These are phyloP conservation scores for Leptarthrus brevirostris DNA, from an alignment of 2,888 invertebrate genomes.

Conservation along the genomic window DNA sequence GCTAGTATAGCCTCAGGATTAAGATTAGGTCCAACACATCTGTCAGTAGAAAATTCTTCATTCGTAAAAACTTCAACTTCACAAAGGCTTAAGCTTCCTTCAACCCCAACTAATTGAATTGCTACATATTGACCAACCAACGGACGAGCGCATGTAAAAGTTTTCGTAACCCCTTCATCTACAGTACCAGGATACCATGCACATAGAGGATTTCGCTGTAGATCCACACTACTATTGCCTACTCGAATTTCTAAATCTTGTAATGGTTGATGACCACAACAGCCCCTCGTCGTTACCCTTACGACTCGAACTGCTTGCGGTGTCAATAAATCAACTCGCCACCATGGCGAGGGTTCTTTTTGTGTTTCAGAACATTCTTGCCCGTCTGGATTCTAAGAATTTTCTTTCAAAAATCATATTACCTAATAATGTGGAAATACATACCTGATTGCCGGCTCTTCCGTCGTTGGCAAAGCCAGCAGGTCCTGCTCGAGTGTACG, in stretches of 20 bases:
- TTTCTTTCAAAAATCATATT: conserved; percentile 58
- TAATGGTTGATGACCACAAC: conserved; percentile 84
- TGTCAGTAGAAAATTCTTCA: conserved; percentile 88
- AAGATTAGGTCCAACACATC: conserved; percentile 79
- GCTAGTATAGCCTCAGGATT: conserved; percentile 84
- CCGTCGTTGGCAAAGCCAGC: conserved; percentile 90
- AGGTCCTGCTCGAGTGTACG: conserved; percentile 85
- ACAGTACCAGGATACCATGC: conserved; percentile 94
- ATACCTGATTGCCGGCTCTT: conserved; percentile 74
- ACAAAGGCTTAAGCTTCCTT: conserved; percentile 88
- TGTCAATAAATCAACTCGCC: conserved; percentile 87
- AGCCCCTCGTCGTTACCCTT: conserved; percentile 79
- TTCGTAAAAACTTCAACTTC: conserved; percentile 94
- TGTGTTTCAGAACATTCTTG: conserved; percentile 90
- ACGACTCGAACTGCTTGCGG: conserved; percentile 88
- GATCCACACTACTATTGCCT: conserved; percentile 88
- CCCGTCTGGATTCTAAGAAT: conserved; percentile 84
- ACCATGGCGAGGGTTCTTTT: conserved; percentile 91
- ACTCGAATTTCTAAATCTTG: conserved; percentile 90
- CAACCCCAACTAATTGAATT: conserved; percentile 89
- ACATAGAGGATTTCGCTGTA: conserved; percentile 89
- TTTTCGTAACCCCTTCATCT: conserved; percentile 93
- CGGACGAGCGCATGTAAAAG: conserved; percentile 87
- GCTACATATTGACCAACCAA: conserved; percentile 88
- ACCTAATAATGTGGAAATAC: background rate